phyloP scores from a whole-genome alignment of 2,797 vertebrate genomes.

The Oryzias dopingdopingensis region DNA sequence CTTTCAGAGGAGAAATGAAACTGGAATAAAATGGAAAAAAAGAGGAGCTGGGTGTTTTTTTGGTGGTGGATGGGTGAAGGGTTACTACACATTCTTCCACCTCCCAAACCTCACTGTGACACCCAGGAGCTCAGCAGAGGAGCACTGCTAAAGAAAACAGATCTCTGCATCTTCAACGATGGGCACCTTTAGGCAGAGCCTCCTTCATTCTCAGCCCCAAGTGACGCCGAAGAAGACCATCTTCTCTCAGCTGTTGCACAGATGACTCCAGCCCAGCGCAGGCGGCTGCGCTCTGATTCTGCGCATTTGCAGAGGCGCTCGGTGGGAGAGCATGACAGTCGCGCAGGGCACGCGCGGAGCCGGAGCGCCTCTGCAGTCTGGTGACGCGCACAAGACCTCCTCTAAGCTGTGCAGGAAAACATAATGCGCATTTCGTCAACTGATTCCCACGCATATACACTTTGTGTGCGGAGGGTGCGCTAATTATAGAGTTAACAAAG shows the following conservation, averaged over 20 bases:
- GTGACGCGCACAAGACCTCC: conserved; percentile 10
- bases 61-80: conserved; percentile 4
- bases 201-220: neutral
- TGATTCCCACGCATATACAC: conserved; percentile 50
- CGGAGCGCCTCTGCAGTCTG: conserved; percentile 3
- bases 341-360: conserved; percentile 13
- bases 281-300: conserved; percentile 39
- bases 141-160: conserved; percentile 6
- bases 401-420: conserved; percentile 31
- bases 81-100: conserved; percentile 41
- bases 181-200: neutral
- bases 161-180: too few relatives aligned
- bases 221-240: conserved; percentile 24
- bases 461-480: conserved; percentile 40
- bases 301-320: conserved; percentile 53
- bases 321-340: conserved; percentile 25
- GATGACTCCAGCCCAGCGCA: conserved; percentile 32
- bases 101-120: conserved; percentile 24
- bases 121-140: conserved; percentile 13
- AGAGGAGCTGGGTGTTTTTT: conserved; percentile 10
- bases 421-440: conserved; percentile 45
- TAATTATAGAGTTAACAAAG: conserved; percentile 66
- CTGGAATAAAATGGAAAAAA: conserved; percentile 16
- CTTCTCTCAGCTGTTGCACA: conserved; percentile 63
- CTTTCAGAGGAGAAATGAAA: conserved; percentile 27